A percentile compares a stretch with the other conserved stretches of the same genome.
Evolutionary conservation across 2,888 invertebrate species (phyloP).

Genomic region (Luffia ferchaultella): DNA sequence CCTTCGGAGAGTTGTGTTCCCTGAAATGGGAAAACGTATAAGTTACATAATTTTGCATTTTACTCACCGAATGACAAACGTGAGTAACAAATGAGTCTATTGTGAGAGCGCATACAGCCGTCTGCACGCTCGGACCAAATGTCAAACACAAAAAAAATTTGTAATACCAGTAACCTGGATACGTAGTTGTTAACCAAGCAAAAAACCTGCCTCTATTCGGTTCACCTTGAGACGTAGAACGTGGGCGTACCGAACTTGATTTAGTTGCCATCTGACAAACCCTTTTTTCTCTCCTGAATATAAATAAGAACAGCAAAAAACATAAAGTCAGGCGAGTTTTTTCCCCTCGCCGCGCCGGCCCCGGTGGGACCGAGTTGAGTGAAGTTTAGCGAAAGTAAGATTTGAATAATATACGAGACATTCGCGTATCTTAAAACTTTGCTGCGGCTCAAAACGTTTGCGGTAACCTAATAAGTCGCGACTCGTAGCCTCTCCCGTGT

Average conservation of each 20-base stretch:
- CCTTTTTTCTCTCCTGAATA: conserved; percentile 58
- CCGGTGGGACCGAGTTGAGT: conserved; percentile 33
- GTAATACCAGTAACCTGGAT: conserved; percentile 5
- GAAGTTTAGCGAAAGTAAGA: conserved; percentile 51
- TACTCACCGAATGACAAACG: background rate
- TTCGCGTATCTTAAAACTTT: conserved; percentile 34
- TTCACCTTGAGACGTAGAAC: conserved; percentile 46
- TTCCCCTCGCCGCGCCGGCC: conserved; percentile 30
- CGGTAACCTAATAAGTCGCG: background rate
- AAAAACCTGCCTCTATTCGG: conserved; percentile 40
- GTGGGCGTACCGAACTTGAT: conserved; percentile 58
- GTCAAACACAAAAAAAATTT: conserved; percentile 3
- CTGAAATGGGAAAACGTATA: background rate
- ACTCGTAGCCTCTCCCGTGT: too few species aligned
- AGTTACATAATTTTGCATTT: background rate
- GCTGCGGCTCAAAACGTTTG: conserved; percentile 17
- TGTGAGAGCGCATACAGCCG: background rate
- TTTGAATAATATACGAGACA: conserved; percentile 52
- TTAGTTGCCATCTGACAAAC: conserved; percentile 59
- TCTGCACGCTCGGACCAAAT: background rate
- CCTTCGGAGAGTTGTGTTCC: background rate
- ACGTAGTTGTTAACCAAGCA: conserved; percentile 20
- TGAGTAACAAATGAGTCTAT: background rate
- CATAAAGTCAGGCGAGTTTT: conserved; percentile 38
- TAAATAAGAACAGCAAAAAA: conserved; percentile 52